These are phyloP conservation scores for Dryoscopus gambensis DNA, from an alignment of 2,113 vertebrate genomes.

Conservation along the genomic window DNA sequence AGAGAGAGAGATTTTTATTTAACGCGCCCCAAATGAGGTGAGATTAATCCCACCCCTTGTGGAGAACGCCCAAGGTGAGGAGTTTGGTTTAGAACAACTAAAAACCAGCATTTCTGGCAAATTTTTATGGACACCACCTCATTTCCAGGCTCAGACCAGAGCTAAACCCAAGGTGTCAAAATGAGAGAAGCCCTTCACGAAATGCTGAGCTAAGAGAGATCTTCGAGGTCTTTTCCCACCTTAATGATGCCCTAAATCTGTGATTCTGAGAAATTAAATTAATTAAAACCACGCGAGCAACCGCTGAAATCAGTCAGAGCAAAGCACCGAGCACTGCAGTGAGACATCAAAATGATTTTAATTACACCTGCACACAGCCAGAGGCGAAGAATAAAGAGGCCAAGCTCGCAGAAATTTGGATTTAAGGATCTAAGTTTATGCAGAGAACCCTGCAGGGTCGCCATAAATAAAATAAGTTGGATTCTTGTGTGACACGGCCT, in stretches of 20 bases:
- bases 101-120: not conserved
- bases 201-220: not conserved
- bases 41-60: not conserved
- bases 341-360: not conserved
- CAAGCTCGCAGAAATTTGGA: not conserved
- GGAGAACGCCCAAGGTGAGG: not conserved
- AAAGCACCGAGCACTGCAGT: not conserved
- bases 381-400: not conserved
- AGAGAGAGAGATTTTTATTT: not conserved
- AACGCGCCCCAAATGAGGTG: not conserved
- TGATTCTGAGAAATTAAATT: not conserved
- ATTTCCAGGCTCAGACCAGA: not conserved
- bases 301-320: not conserved
- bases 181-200: not conserved
- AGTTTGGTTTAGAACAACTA: not conserved
- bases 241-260: too few species aligned
- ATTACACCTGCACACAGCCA: conserved; percentile 1
- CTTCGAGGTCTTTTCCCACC: not conserved
- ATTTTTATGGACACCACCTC: not conserved
- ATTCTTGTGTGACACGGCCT: not conserved
- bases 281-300: not conserved
- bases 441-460: not conserved
- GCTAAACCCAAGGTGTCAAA: not conserved
- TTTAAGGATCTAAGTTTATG: not conserved
- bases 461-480: not conserved